Evolutionary conservation across 2,113 vertebrate species (phyloP).

Genomic region (Thunnus thynnus): DNA sequence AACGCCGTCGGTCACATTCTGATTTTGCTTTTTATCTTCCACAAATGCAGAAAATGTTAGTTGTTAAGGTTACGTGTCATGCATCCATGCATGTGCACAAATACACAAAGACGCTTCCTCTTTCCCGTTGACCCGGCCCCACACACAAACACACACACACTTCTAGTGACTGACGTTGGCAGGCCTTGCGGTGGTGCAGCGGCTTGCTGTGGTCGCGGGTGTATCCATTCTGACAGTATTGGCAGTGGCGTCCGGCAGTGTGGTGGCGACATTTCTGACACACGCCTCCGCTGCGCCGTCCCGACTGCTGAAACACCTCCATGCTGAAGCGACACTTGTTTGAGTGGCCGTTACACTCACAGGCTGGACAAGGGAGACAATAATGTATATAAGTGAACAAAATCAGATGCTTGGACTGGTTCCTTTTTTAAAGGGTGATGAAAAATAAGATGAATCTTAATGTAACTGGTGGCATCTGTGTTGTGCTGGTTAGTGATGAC

Average conservation of each 20-base stretch:
- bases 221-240: conserved; percentile 92
- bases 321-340: conserved; percentile 92
- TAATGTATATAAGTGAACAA: background rate
- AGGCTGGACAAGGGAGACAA: conserved; percentile 78
- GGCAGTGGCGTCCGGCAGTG: conserved; percentile 91
- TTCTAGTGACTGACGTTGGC: conserved; percentile 86
- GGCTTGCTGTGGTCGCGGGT: conserved; percentile 87
- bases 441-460: no score
- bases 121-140: background rate
- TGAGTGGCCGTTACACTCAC: conserved; percentile 91
- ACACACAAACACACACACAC: conserved; percentile 55
- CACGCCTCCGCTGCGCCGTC: conserved; percentile 89
- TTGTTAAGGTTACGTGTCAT: conserved; percentile 1
- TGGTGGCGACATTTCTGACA: conserved; percentile 93
- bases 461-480: no score
- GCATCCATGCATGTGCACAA: background rate
- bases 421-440: no score
- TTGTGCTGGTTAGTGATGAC: no score
- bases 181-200: conserved; percentile 88
- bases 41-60: conserved; percentile 8
- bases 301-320: conserved; percentile 91
- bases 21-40: conserved; percentile 30
- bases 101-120: background rate
- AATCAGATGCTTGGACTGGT: background rate
- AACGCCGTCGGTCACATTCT: conserved; percentile 16